These are phyloP conservation scores for Chloroclystis v-ata DNA, from an alignment of 2,888 invertebrate genomes.

Conservation along the genomic window DNA sequence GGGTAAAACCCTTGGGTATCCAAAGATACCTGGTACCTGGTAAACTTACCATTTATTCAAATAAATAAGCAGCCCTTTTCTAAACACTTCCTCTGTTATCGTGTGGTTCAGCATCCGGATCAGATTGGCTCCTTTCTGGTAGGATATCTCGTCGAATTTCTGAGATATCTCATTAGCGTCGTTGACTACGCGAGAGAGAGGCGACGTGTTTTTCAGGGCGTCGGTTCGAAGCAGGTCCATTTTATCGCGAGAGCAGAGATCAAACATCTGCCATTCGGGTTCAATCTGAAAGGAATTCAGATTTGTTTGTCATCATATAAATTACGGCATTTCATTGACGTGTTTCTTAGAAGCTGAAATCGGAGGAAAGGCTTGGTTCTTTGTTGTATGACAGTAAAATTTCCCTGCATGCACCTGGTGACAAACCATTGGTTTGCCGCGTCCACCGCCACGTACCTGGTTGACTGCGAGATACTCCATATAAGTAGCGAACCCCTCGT, in stretches of 20 bases:
- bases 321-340: too few relatives aligned
- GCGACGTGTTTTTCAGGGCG: slow-evolving; percentile 74
- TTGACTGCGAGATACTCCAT: too few relatives aligned
- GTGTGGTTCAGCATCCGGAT: slow-evolving; percentile 80
- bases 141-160: slow-evolving; percentile 79
- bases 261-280: slow-evolving; percentile 76
- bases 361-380: too few relatives aligned
- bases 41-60: slow-evolving; percentile 77
- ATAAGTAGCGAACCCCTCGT: too few relatives aligned
- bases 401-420: too few relatives aligned
- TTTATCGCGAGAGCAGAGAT: slow-evolving; percentile 73
- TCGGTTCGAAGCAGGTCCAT: slow-evolving; percentile 76
- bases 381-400: too few relatives aligned
- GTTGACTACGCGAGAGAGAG: slow-evolving; percentile 70
- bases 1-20: too few relatives aligned
- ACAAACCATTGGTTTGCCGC: too few relatives aligned
- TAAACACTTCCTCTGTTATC: slow-evolving; percentile 70
- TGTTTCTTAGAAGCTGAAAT: too few relatives aligned
- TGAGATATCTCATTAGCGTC: slow-evolving; percentile 78
- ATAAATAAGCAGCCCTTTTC: slow-evolving; percentile 71
- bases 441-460: too few relatives aligned
- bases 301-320: too few relatives aligned
- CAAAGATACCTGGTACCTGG: too few relatives aligned
- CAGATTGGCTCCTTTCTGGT: slow-evolving; percentile 77
- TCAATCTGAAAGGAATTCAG: slow-evolving; percentile 69